These are phyloP conservation scores for Catharus ustulatus DNA, from an alignment of 2,797 vertebrate species.

Conservation along the genomic window DNA sequence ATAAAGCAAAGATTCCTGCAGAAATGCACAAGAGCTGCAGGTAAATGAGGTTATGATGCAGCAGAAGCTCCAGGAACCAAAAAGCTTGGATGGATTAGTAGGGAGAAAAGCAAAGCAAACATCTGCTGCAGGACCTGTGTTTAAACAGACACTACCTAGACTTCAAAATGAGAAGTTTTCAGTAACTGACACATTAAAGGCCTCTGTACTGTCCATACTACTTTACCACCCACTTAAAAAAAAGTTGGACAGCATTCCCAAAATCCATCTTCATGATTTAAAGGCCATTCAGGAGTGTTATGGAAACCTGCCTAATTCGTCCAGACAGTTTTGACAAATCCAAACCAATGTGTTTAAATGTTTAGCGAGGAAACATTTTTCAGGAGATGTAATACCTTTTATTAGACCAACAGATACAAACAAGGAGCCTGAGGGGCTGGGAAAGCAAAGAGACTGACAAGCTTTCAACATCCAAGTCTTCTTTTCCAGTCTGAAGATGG, in stretches of 20 bases:
- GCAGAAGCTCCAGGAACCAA: background rate
- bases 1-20: background rate
- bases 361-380: slow-evolving; percentile 43
- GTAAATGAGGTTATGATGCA: background rate
- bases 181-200: background rate
- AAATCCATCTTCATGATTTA: slow-evolving; percentile 51
- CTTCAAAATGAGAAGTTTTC: slow-evolving; percentile 20
- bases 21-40: background rate
- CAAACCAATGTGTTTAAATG: slow-evolving; percentile 43
- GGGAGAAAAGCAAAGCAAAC: slow-evolving; percentile 5
- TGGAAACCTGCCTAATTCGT: slow-evolving; percentile 34
- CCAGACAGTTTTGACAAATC: slow-evolving; percentile 58
- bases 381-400: slow-evolving; percentile 56
- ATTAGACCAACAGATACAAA: slow-evolving; percentile 57
- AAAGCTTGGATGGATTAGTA: background rate
- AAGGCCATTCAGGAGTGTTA: background rate
- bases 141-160: background rate
- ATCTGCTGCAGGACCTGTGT: background rate
- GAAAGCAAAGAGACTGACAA: slow-evolving; percentile 5
- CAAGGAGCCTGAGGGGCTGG: background rate
- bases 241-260: background rate
- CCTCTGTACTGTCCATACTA: background rate
- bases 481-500: slow-evolving; percentile 36
- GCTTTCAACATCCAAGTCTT: background rate
- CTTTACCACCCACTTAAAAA: slow-evolving; percentile 30